These are phyloP conservation scores for Agrochola circellaris DNA, from an alignment of 2,888 invertebrate species.

Conservation along the genomic window DNA sequence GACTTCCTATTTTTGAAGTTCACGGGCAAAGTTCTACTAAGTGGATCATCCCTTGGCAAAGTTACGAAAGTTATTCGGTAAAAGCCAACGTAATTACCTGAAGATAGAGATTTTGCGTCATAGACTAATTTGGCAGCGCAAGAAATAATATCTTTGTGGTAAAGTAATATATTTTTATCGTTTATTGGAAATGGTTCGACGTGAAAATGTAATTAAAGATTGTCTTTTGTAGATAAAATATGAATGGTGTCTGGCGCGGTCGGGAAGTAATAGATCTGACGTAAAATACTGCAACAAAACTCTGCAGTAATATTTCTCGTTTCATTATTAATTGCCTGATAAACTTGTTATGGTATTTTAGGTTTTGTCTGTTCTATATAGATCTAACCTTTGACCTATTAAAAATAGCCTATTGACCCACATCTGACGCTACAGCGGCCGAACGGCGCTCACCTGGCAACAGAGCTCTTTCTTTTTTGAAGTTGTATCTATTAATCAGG, in stretches of 20 bases:
- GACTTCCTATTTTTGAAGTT: conserved; percentile 80
- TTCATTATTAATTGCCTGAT: conserved; percentile 7
- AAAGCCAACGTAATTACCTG: conserved; percentile 73
- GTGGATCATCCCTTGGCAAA: conserved; percentile 76
- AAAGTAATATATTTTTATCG: conserved; percentile 49
- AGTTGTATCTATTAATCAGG: background rate
- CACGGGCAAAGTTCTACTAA: conserved; percentile 75
- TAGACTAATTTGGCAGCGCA: conserved; percentile 57
- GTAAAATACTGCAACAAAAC: conserved; percentile 31
- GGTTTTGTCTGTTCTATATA: background rate
- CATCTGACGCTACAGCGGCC: background rate
- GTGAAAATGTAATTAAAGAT: conserved; percentile 43
- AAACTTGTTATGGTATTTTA: background rate
- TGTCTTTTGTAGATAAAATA: conserved; percentile 37
- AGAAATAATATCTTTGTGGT: conserved; percentile 31
- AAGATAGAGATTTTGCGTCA: conserved; percentile 68
- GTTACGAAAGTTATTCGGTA: conserved; percentile 72
- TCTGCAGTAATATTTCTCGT: conserved; percentile 11
- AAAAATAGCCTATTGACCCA: conserved; percentile 46
- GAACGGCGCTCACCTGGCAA: background rate
- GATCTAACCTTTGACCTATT: conserved; percentile 27
- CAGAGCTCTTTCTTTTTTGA: background rate
- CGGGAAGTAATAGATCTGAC: background rate
- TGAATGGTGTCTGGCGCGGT: conserved; percentile 16
- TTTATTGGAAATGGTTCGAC: conserved; percentile 48